Base-by-base conservation (phyloP, 2,113 vertebrate genomes). In the Petroica traversi region DNA sequence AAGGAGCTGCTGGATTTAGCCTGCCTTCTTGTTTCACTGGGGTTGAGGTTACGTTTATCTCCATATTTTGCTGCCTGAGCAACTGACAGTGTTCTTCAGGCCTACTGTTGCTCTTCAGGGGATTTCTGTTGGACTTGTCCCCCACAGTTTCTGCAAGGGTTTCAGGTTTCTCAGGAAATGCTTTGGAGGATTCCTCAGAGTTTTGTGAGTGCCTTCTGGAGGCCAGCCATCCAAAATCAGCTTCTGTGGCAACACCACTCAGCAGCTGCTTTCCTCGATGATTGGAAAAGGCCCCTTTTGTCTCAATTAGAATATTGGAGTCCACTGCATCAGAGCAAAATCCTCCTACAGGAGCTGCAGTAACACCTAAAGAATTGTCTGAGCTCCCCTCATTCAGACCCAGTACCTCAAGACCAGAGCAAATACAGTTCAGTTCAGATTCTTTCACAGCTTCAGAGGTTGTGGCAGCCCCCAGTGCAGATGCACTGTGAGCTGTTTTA, bases 11-110 rank as follows among this genome's bases (percentile, higher is more conserved):
- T 14, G 72, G 59, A 2, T n/a, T 57, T 12, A 28, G 43, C 6
- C 25, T 24, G 58, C 46, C 54, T 46, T 80, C 89, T 54, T 28
- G 7, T 80, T 94, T 95, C 77, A 99, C 98, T 0, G 99, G 99
- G 5, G 99, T 99, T 5, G 99, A 99, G 17, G 99, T 99, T 62
- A 96, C 74, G 81, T 98, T 98, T 74, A 91, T 73, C 41, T 97
- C 68, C 88, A 5, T 59, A 43, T 64, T 85, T 69, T 85, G 76
- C 31, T 69, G 93, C 48, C 73, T 31, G 4, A 41, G 54, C 41
- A 59, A 15, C 34, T 54, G 54, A 19, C 34, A 29, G 8, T 69
- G 29, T 40, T 89, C 83, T 18, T 85, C 66, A 17, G 36, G 87
- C 28, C 54, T 51, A 8, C 34, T 5, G 22, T 8, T 29, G 72